These are phyloP conservation scores for Watsonalla cultraria DNA, from an alignment of 2,888 invertebrate genomes.

Conservation along the genomic window DNA sequence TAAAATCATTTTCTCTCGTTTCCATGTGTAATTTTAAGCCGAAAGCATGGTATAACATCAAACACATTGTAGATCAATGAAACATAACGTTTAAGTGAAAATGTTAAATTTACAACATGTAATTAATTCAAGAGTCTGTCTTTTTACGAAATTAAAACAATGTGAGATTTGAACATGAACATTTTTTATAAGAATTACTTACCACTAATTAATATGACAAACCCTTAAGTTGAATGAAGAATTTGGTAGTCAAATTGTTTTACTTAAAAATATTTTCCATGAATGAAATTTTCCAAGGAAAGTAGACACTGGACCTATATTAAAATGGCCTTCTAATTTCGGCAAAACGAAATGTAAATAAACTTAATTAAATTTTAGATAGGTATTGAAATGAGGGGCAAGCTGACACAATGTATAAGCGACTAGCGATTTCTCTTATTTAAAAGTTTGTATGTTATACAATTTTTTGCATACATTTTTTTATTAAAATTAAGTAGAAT, in stretches of 20 bases:
- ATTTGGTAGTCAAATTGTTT: background rate
- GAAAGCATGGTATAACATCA: too few relatives aligned
- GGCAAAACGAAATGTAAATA: slow-evolving; percentile 39
- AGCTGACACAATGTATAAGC: background rate
- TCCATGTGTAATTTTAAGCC: slow-evolving; percentile 10
- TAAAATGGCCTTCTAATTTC: slow-evolving; percentile 40
- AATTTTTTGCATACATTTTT: too few relatives aligned
- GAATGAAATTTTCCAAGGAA: slow-evolving; percentile 9
- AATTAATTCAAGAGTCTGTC: too few relatives aligned
- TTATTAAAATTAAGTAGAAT: too few relatives aligned
- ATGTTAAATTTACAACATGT: slow-evolving; percentile 9
- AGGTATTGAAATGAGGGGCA: slow-evolving; percentile 12
- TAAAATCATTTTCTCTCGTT: background rate
- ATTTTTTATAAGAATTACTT: too few relatives aligned
- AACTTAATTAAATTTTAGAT: slow-evolving; percentile 30
- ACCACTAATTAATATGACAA: too few relatives aligned
- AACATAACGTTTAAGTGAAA: slow-evolving; percentile 6
- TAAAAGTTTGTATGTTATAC: too few relatives aligned
- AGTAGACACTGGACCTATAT: slow-evolving; percentile 35
- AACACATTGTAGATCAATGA: too few relatives aligned
- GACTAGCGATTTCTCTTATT: background rate
- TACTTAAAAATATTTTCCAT: background rate
- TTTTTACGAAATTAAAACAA: too few relatives aligned
- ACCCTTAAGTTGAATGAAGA: background rate
- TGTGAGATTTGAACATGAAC: too few relatives aligned